phyloP scores from a whole-genome alignment of 2,113 vertebrate genomes.

The Malurus elegans region DNA sequence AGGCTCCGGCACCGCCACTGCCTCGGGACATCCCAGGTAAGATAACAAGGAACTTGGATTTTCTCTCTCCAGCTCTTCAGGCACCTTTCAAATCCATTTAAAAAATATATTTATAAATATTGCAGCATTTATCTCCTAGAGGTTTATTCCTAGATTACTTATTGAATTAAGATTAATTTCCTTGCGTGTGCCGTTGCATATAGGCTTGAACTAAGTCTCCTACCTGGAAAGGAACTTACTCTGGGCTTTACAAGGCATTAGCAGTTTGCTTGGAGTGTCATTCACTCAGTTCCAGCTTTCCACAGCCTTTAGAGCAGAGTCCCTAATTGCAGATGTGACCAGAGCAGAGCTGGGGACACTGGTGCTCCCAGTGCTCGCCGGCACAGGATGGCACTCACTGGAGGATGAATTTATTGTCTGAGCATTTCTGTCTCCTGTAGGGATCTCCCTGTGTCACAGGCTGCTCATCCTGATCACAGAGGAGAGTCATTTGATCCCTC shows the following conservation, averaged over 20 bases:
- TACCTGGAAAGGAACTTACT: conserved; percentile 69
- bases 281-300: conserved; percentile 67
- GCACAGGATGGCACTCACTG: accelerated
- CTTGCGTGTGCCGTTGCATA: neutral
- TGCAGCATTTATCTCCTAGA: neutral
- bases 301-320: neutral
- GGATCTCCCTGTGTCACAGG: accelerated
- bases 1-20: accelerated
- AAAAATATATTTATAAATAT: neutral
- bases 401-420: accelerated
- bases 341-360: neutral
- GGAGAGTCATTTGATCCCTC: neutral
- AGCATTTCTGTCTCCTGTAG: neutral
- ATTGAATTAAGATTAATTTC: neutral
- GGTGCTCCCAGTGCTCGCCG: neutral
- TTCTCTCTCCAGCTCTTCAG: neutral
- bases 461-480: neutral
- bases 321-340: accelerated
- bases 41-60: neutral
- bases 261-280: conserved; percentile 28
- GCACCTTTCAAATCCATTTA: neutral
- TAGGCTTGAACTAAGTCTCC: neutral
- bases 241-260: conserved; percentile 49
- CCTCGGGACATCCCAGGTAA: neutral
- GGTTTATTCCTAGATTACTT: neutral